Base-by-base conservation (phyloP, 2,797 vertebrate species). In the Lates japonicus region DNA sequence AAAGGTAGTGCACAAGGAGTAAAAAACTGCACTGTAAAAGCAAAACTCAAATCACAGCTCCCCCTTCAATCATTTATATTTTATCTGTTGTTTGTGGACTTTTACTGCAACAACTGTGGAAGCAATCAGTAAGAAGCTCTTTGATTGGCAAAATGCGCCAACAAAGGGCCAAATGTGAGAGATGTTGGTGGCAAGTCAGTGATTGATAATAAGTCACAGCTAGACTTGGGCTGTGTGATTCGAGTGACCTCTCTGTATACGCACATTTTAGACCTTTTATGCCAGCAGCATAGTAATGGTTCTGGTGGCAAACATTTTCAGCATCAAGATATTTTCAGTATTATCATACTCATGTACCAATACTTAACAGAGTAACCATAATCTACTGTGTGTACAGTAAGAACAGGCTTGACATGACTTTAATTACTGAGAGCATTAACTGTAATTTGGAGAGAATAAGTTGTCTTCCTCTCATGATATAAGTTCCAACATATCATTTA, bases 111-210 rank as follows among this genome's bases (percentile, higher is more conserved):
- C 1, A 51, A 33, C 44, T 42, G 37, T 52, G 19, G 39, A 58
- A 48, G 3, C 44, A 58, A 68, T 72, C 22, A 52, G 16, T 49
- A 51, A 77, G 69, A 44, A 58, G 10, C 54, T 41, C 68, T 25
- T 42, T 77, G 62, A 77, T 29, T 31, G 25, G 33, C 41, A 29
- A 22, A 51, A 22, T 25, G 2, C 10, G 7, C 46, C 8, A 17
- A 31, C 10, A 42, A n/a, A 0, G 20, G 7, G 44, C 25, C 41
- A 46, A 44, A 55, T 39, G 6, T 52, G 29, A 7, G 10, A 46
- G 22, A 52, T 33, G 9, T 19, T 22, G 2, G 3, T 10, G 7
- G 35, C 46, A 60, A 51, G 20, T 51, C 48, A n/a, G 20, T n/a
- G n/a, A 49, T n/a, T 49, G 7, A 49, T 49, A 9, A 17, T 49